Percentiles rank a stretch among this genome's conserved stretches.
Evolutionary conservation across 2,113 vertebrate species (phyloP).

Genomic region (Antigone vipio): DNA sequence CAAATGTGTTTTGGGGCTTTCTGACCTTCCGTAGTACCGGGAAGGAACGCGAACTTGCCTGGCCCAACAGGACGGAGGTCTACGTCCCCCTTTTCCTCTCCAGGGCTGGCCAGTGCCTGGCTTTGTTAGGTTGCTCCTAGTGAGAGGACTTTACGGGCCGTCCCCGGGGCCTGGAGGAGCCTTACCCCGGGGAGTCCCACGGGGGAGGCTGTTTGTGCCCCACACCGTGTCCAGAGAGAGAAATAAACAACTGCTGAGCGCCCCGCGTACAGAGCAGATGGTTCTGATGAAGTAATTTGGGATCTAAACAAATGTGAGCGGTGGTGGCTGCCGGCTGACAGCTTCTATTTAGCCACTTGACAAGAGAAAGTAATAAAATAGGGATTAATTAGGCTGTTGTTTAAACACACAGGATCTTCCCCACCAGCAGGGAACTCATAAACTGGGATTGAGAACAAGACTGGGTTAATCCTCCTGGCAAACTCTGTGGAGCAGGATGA

Average conservation of each 20-base stretch:
- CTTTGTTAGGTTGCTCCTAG: not conserved
- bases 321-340: slow-evolving; percentile 33
- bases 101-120: not conserved
- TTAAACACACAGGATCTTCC: slow-evolving; percentile 81
- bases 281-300: slow-evolving; percentile 63
- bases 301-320: slow-evolving; percentile 36
- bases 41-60: not conserved
- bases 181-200: not conserved
- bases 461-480: slow-evolving; percentile 87
- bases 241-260: not conserved
- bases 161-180: not conserved
- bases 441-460: slow-evolving; percentile 87
- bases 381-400: slow-evolving; percentile 93
- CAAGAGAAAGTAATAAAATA: slow-evolving; percentile 90
- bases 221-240: not conserved
- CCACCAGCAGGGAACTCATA: slow-evolving; percentile 92
- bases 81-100: not conserved
- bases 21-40: not conserved
- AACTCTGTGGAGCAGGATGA: slow-evolving; percentile 47
- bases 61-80: not conserved
- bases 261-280: slow-evolving; percentile 36
- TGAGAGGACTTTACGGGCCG: not conserved
- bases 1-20: not conserved
- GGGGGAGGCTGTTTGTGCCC: not conserved
- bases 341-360: slow-evolving; percentile 57